Base-by-base conservation (phyloP, 1,140 invertebrate genomes). In the Zaprionus ornatus region DNA sequence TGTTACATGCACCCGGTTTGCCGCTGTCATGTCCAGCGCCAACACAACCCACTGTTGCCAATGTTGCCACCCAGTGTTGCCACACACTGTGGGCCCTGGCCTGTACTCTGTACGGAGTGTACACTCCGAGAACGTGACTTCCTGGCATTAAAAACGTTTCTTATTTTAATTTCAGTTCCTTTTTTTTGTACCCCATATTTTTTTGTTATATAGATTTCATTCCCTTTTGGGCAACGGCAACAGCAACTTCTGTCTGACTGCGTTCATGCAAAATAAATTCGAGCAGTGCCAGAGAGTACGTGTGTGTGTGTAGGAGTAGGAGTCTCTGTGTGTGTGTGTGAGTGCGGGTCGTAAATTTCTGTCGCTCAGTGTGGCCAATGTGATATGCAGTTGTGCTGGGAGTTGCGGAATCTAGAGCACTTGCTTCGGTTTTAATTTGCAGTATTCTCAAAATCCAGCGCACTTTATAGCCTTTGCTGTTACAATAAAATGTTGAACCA, bases 131-230 rank as follows among this genome's bases (percentile, higher is more conserved):
- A 57, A 77, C 74, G 74, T 77, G 74, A 77, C 74, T 73, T 66
- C n/a, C 62, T 77, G 42, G 63, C 74, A 67, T 72, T 77, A 40
- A 77, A 73, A 77, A 62, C 69, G 48, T 73, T 77, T 45, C 69
- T 73, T 73, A 73, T 77, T 77, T 73, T 73, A 73, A 73, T 67
- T 74, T 67, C 19, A 29, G 42, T 50, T 75, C 21, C 12, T 71
- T 72, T 66, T 69, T 45, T 15, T 7, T 57, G 48, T 48, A 23
- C 56, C 7, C 15, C 3, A 54, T 40, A 15, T 40, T 61, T 55
- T 76, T 65, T 72, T 64, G 71, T 60, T 71, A 59, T 57, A 62
- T 70, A 70, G 52, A 59, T 59, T 52, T 59, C 60, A 27, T 37
- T 69, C 42, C 32, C 59, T 42, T 52, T 50, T 71, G 35, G 5